These are phyloP conservation scores for Anoplophora glabripennis DNA, from an alignment of 1,140 invertebrate species.

Conservation along the genomic window DNA sequence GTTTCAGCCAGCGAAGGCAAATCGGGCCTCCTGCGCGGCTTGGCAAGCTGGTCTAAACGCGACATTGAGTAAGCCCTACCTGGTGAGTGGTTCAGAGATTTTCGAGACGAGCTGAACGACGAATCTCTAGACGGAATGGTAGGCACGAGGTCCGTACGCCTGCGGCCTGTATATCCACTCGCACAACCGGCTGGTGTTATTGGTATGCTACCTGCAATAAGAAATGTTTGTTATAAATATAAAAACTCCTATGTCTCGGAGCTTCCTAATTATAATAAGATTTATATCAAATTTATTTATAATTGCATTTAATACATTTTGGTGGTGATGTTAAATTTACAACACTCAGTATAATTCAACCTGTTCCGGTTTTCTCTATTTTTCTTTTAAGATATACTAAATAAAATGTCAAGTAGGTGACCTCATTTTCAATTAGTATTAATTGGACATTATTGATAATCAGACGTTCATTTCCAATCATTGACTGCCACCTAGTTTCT, in stretches of 20 bases:
- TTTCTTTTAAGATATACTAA: too few relatives aligned
- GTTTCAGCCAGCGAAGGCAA: conserved; percentile 54
- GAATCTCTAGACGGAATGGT: conserved; percentile 76
- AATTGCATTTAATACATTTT: too few relatives aligned
- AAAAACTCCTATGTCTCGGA: neutral
- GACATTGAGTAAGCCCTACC: conserved; percentile 91
- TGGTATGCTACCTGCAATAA: conserved; percentile 35
- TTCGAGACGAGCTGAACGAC: conserved; percentile 53
- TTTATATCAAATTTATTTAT: too few relatives aligned
- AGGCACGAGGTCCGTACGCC: conserved; percentile 86
- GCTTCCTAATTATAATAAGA: too few relatives aligned
- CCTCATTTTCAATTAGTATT: too few relatives aligned
- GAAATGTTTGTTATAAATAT: neutral
- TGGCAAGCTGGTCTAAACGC: conserved; percentile 79
- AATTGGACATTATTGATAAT: too few relatives aligned
- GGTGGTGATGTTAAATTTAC: too few relatives aligned
- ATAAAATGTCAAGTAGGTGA: too few relatives aligned
- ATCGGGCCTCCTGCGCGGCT: conserved; percentile 63
- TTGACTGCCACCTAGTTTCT: too few relatives aligned
- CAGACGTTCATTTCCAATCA: too few relatives aligned
- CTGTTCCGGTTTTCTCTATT: too few relatives aligned
- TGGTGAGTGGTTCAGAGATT: conserved; percentile 66
- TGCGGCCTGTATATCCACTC: conserved; percentile 67
- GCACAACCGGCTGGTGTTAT: conserved; percentile 55
- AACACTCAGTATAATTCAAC: too few relatives aligned